phyloP scores from a whole-genome alignment of 2,888 invertebrate genomes.

The Asteroscopus sphinx region DNA sequence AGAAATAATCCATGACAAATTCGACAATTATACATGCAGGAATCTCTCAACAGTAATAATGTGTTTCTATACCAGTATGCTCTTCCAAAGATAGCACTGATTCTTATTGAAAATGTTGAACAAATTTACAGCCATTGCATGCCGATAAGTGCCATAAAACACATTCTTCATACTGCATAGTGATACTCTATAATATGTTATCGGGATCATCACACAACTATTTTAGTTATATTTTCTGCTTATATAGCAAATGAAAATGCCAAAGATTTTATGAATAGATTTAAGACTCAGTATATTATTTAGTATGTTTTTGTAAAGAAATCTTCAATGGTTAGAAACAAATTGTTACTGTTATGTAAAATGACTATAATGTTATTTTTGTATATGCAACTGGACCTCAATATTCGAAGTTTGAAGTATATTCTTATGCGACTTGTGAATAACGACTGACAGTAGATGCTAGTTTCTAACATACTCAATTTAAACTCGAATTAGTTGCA shows the following conservation, averaged over 20 bases:
- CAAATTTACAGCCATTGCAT: conserved; percentile 52
- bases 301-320: conserved; percentile 68
- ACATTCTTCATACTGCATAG: conserved; percentile 54
- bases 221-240: conserved; percentile 74
- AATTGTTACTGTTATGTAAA: conserved; percentile 86
- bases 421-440: conserved; percentile 80
- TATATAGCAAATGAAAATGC: conserved; percentile 80
- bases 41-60: conserved; percentile 87
- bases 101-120: conserved; percentile 36
- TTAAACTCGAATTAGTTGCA: conserved; percentile 71
- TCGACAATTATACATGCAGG: conserved; percentile 73
- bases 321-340: conserved; percentile 83
- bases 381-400: conserved; percentile 82
- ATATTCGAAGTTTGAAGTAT: conserved; percentile 78
- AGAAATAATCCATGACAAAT: conserved; percentile 70
- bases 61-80: conserved; percentile 82
- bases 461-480: conserved; percentile 71
- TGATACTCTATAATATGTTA: conserved; percentile 41
- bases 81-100: conserved; percentile 48
- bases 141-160: conserved; percentile 58
- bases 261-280: conserved; percentile 87
- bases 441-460: conserved; percentile 84
- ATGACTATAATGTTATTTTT: conserved; percentile 82
- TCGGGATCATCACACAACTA: conserved; percentile 76
- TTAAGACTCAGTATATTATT: conserved; percentile 78